Base-by-base conservation (phyloP, 2,797 vertebrate species). In the Chrysocyon brachyurus region DNA sequence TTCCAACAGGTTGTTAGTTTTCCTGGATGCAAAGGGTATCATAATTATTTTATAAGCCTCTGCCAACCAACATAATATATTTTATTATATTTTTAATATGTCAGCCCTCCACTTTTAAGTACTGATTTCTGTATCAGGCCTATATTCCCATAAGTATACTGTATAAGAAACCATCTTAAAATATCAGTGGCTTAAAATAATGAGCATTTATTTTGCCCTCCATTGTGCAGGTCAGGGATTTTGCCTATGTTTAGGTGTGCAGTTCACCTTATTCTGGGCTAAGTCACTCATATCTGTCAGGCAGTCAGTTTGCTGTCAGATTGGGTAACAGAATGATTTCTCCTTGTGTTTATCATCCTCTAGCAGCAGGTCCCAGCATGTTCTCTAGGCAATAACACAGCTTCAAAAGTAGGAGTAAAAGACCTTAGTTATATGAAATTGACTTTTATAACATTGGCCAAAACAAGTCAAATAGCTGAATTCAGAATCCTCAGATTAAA, bases 381-480 rank as follows among this genome's bases (percentile, higher is more conserved):
- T 36, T 64, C 79, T 84, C n/a, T 64, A 52, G 40, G 15, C 12
- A n/a, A 4, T 22, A n/a, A 63, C 11, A 49, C 4, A 73, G 6
- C 12, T 87, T 96, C 36, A 75, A 90, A 56, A 49, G 19, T 57
- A 83, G 4, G 86, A 75, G 54, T 31, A 95, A 95, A 90, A 56
- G 36, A 52, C 2, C 66, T 46, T 52, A 46, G 8, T 70, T 70
- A 63, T 21, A 21, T 52, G 26, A 95, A 87, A 66, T 33, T 75
- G 70, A 2, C 12, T 79, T 78, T 83, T 68, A 68, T 12, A 73
- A 40, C 14, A 46, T 21, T n/a, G 10, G 0, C 17, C 12, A 12
- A 87, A 92, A 46, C 22, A 92, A 68, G 26, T 10, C 33, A 79
- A 72, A 52, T 49, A 1, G 1, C 14, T 77, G 26, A 73, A 75